Percentiles rank a stretch among this genome's conserved stretches.
These are phyloP conservation scores for Martes martes DNA, from an alignment of 2,113 vertebrate genomes.

Conservation along the genomic window DNA sequence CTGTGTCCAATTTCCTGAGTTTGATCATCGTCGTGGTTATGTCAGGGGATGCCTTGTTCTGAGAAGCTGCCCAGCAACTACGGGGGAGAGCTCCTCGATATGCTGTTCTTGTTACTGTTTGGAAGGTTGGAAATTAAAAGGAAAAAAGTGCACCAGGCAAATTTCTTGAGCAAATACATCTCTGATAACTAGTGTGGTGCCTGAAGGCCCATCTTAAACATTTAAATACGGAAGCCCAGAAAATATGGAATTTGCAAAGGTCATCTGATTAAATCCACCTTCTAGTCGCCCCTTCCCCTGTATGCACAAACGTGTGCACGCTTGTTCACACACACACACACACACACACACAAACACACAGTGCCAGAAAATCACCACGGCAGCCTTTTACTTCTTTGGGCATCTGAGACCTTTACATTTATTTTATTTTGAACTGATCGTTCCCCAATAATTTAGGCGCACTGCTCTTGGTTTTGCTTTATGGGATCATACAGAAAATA, in stretches of 20 bases:
- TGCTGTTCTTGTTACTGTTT: background rate
- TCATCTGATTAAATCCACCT: background rate
- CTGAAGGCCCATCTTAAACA: background rate
- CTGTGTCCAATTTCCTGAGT: background rate
- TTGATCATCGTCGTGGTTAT: rapidly evolving
- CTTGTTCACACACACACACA: background rate
- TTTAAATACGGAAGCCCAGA: background rate
- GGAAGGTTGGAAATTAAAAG: background rate
- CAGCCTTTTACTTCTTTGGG: background rate
- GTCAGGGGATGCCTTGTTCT: background rate
- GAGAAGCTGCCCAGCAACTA: rapidly evolving
- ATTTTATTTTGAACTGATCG: background rate
- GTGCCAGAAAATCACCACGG: background rate
- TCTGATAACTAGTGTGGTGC: background rate
- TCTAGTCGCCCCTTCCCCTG: background rate
- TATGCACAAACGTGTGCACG: background rate
- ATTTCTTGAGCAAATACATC: background rate
- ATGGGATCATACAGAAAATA: background rate
- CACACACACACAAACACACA: background rate
- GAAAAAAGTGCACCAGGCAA: background rate
- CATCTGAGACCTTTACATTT: background rate
- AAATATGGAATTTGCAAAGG: background rate
- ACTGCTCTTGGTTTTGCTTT: background rate
- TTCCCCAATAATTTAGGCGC: background rate
- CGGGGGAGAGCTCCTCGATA: rapidly evolving